A percentile compares a stretch with the other conserved stretches of the same genome.
These are phyloP conservation scores for Colistium nudipinnis DNA, from an alignment of 2,113 vertebrate species.

Conservation along the genomic window DNA sequence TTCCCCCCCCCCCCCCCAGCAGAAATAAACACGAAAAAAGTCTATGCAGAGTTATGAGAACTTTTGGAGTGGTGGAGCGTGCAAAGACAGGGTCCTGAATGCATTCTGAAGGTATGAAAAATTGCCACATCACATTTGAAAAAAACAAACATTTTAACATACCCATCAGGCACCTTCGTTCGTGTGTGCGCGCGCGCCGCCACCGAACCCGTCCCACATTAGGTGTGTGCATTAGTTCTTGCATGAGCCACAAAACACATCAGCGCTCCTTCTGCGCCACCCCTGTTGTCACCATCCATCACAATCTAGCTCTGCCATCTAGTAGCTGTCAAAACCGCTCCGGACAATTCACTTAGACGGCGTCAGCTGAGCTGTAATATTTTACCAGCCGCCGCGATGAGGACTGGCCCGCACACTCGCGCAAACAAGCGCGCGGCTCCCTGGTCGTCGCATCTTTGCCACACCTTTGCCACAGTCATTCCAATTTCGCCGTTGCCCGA, in stretches of 20 bases:
- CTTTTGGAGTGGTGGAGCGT: conserved; percentile 7
- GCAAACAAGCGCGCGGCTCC: conserved; percentile 73
- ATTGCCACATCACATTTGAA: conserved; percentile 57
- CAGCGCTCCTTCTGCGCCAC: conserved; percentile 60
- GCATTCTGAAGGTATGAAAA: conserved; percentile 64
- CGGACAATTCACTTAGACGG: conserved; percentile 78
- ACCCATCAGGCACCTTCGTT: conserved; percentile 64
- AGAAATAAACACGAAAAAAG: neutral
- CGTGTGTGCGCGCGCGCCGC: conserved; percentile 20
- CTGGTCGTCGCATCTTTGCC: conserved; percentile 62
- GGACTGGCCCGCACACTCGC: conserved; percentile 70
- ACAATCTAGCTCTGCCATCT: conserved; percentile 73
- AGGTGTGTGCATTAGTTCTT: conserved; percentile 66
- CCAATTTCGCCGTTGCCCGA: conserved; percentile 65
- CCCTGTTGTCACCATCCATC: conserved; percentile 78
- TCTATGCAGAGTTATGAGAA: conserved; percentile 22
- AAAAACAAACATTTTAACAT: conserved; percentile 66
- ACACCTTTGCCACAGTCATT: conserved; percentile 73
- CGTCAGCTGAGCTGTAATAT: conserved; percentile 77
- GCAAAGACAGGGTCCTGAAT: conserved; percentile 40
- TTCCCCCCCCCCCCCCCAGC: no score
- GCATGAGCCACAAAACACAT: conserved; percentile 74
- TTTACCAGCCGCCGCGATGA: conserved; percentile 75
- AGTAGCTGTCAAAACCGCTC: conserved; percentile 76
- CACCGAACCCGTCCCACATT: conserved; percentile 47